Evolutionary conservation across 1,140 invertebrate genomes (phyloP), one percentile per base, ranked within the genome.

Genomic region (Diprion similis): DNA sequence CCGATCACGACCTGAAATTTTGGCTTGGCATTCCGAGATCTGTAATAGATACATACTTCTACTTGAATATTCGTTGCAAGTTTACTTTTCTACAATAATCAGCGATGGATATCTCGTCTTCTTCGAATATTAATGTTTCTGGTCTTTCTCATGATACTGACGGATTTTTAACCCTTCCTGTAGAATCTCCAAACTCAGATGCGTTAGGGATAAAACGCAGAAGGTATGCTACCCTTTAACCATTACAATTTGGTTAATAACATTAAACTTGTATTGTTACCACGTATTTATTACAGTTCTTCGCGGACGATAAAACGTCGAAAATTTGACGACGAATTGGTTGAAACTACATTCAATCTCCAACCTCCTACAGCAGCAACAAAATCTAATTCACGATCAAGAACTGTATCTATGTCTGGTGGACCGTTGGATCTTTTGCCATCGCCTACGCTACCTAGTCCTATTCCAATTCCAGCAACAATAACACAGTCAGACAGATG

Each of bases 271-370:
- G 2, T 15, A 15, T 18, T 15, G 59, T 15, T 64, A 64, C 17
- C 13, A 64, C 17, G 59, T 15, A 68, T 71, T 69, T 48, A 73
- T 74, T 86, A 80, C 79, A 96, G 95, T 83, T 97, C 96, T 8
- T 96, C 95, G 46, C 90, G 97, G 68, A 97, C 96, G 11, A 98
- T 99, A 81, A 99, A 98, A 87, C 90, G 97, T 9, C 94, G 95
- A 80, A 96, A 97, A 78, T 99, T 99, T 89, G 97, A 99, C 85
- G 97, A 99, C 90, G 97, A 99, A 89, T 87, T 99, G 59, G 97
- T 99, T 0, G 94, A 96, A 86, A 88, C 87, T 45, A 88, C 87
- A 7, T 95, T 95, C 78, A 95, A 94, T 83, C 86, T 94, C 51
- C 92, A 92, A 79, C 86, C 93, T 77, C 91, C 93, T 8, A 89